These are phyloP conservation scores for Plagodis pulveraria DNA, from an alignment of 2,888 invertebrate genomes.

Conservation along the genomic window DNA sequence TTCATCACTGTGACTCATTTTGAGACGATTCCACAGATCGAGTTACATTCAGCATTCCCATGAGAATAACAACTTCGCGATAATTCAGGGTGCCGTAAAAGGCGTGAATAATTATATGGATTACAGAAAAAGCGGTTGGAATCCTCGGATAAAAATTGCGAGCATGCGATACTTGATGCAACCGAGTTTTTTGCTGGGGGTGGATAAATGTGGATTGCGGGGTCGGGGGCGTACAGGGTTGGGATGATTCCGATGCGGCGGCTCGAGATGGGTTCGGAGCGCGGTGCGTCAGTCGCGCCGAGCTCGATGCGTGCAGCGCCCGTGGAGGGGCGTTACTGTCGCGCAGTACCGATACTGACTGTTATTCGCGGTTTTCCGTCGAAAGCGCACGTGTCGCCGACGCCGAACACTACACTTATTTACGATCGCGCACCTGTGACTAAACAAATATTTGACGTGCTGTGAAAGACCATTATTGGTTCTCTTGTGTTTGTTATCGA, in stretches of 20 bases:
- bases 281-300: slow-evolving; percentile 72
- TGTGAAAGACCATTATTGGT: slow-evolving; percentile 72
- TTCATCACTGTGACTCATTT: slow-evolving; percentile 28
- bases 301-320: slow-evolving; percentile 73
- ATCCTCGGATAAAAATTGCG: slow-evolving; percentile 54
- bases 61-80: slow-evolving; percentile 53
- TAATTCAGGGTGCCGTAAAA: slow-evolving; percentile 71
- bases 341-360: slow-evolving; percentile 50
- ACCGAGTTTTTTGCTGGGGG: slow-evolving; percentile 50
- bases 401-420: slow-evolving; percentile 58
- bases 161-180: slow-evolving; percentile 42
- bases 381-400: slow-evolving; percentile 77
- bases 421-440: slow-evolving; percentile 75
- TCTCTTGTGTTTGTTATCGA: slow-evolving; percentile 60
- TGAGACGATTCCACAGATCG: slow-evolving; percentile 27
- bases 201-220: slow-evolving; percentile 56
- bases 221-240: slow-evolving; percentile 57
- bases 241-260: slow-evolving; percentile 54
- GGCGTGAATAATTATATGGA: slow-evolving; percentile 73
- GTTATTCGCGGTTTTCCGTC: slow-evolving; percentile 76
- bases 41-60: slow-evolving; percentile 50
- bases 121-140: slow-evolving; percentile 70
- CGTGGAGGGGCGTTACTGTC: slow-evolving; percentile 62
- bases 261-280: slow-evolving; percentile 34
- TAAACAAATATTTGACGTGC: slow-evolving; percentile 74